These are phyloP conservation scores for Crocidura indochinensis DNA, from an alignment of 2,797 vertebrate genomes.

Conservation along the genomic window DNA sequence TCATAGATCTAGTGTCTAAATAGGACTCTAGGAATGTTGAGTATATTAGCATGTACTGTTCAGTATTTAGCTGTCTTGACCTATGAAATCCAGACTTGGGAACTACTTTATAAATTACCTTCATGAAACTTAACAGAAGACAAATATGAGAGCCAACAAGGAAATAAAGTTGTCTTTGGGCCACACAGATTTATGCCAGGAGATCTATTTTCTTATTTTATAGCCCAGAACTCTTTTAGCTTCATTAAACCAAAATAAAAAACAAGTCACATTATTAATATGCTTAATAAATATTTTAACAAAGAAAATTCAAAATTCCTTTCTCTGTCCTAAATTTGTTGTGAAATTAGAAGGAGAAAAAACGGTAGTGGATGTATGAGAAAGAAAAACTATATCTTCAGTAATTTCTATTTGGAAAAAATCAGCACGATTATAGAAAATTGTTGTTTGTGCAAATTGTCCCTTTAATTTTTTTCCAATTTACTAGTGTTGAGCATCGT, in stretches of 20 bases:
- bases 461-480: conserved; percentile 64
- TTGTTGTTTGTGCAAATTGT: conserved; percentile 47
- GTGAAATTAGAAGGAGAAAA: background rate
- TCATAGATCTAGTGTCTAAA: background rate
- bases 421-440: conserved; percentile 68
- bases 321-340: conserved; percentile 28
- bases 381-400: conserved; percentile 65
- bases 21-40: background rate
- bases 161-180: background rate
- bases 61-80: background rate
- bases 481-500: conserved; percentile 57
- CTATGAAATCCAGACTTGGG: background rate
- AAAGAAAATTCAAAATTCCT: conserved; percentile 34
- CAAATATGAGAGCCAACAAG: background rate
- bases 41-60: background rate
- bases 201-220: background rate
- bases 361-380: background rate
- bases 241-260: conserved; percentile 55
- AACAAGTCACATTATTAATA: background rate
- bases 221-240: background rate
- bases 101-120: conserved; percentile 14
- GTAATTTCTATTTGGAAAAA: conserved; percentile 63
- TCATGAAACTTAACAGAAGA: background rate
- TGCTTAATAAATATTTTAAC: conserved; percentile 54
- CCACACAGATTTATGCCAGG: conserved; percentile 12